Evolutionary conservation across 2,797 vertebrate species (phyloP).

Genomic region (Synanceia verrucosa): DNA sequence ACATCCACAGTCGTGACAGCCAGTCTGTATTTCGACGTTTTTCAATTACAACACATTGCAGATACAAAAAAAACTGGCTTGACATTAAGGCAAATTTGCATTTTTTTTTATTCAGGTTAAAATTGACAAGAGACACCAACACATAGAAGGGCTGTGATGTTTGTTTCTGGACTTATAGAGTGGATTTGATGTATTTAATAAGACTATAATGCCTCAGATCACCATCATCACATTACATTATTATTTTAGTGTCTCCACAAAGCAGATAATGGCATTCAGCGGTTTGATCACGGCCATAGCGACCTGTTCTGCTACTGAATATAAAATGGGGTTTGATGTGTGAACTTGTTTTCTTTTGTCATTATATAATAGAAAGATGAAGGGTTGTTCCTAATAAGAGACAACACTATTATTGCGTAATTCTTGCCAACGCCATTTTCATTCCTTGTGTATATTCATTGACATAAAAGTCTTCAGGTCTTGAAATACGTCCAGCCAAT

Average conservation of each 20-base stretch:
- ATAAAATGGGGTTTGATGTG: not conserved
- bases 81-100: not conserved
- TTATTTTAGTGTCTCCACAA: not conserved
- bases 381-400: not conserved
- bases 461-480: slow-evolving; percentile 40
- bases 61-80: not conserved
- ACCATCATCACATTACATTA: not conserved
- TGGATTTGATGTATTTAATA: not conserved
- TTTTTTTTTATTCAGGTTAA: not conserved
- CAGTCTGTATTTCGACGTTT: slow-evolving; percentile 5
- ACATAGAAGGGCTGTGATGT: not conserved
- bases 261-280: slow-evolving; percentile 6
- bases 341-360: not conserved
- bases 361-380: not conserved
- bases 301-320: not conserved
- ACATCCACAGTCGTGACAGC: slow-evolving; percentile 33
- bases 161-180: not conserved
- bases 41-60: slow-evolving; percentile 32
- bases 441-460: slow-evolving; percentile 33
- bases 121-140: not conserved
- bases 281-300: not conserved
- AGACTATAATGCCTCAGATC: not conserved
- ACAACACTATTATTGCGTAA: not conserved
- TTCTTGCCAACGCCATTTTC: not conserved
- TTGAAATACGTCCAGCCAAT: slow-evolving; percentile 32